These are phyloP conservation scores for Helicoverpa zea DNA, from an alignment of 1,140 invertebrate genomes.

Conservation along the genomic window DNA sequence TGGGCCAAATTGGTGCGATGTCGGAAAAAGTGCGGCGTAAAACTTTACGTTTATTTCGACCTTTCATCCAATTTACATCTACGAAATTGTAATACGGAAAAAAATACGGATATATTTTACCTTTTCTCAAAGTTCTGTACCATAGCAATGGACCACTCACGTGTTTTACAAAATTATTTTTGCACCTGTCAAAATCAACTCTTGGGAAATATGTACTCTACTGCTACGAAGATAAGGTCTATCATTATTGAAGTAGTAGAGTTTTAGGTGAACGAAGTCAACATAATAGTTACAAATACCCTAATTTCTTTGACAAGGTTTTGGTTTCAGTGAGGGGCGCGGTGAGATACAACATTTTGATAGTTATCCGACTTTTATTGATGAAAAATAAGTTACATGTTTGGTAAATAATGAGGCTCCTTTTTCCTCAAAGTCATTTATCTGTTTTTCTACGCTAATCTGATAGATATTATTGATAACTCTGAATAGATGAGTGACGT, in stretches of 20 bases:
- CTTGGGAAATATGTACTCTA: not conserved
- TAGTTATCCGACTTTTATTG: constrained; percentile 43
- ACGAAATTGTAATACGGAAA: constrained; percentile 18
- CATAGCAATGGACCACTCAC: constrained; percentile 13
- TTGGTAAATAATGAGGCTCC: constrained; percentile 24
- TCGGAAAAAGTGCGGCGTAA: constrained; percentile 12
- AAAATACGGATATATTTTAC: constrained; percentile 32
- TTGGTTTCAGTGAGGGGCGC: constrained; percentile 45
- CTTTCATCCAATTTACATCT: constrained; percentile 33
- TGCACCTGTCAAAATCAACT: not conserved
- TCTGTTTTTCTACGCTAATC: not conserved
- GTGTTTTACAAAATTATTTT: not conserved
- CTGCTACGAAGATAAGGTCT: not conserved
- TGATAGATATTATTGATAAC: constrained; percentile 5
- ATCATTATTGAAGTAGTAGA: not conserved
- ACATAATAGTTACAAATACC: constrained; percentile 14
- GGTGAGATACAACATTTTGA: constrained; percentile 19
- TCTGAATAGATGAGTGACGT: not conserved
- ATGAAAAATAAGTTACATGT: constrained; percentile 14
- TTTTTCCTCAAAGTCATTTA: constrained; percentile 18
- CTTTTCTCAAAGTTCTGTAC: constrained; percentile 14
- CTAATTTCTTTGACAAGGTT: constrained; percentile 53
- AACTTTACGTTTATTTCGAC: constrained; percentile 9
- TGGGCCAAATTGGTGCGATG: not conserved
- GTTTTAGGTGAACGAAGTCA: not conserved